phyloP scores from a whole-genome alignment of 2,113 vertebrate species.

The Aegotheles bennettii region DNA sequence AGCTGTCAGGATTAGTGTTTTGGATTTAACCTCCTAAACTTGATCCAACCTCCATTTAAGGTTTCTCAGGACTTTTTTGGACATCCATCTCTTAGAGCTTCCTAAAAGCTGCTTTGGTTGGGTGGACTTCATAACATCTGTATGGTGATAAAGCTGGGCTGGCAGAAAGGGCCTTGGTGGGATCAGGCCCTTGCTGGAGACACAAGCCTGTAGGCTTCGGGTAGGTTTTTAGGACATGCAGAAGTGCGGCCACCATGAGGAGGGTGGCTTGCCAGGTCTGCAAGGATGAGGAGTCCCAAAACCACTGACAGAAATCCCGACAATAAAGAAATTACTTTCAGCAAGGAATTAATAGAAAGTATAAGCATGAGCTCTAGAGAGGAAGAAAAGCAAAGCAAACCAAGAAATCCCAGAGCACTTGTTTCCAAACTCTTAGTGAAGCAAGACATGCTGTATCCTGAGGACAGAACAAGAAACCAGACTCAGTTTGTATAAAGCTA shows the following conservation, averaged over 20 bases:
- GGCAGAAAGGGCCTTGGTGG: not conserved
- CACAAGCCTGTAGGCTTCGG: not conserved
- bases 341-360: not conserved
- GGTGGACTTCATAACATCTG: not conserved
- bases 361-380: not conserved
- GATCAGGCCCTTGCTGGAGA: not conserved
- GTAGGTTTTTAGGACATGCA: not conserved
- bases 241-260: not conserved
- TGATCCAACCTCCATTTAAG: not conserved
- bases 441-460: not conserved
- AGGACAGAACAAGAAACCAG: conserved; percentile 6
- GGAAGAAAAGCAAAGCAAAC: not conserved
- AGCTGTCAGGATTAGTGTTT: not conserved
- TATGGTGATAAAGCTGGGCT: not conserved
- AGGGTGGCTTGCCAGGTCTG: not conserved
- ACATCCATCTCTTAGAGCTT: not conserved
- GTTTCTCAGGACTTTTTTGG: not conserved
- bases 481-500: not conserved
- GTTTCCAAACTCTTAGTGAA: not conserved
- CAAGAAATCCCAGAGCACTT: not conserved
- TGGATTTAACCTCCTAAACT: not conserved
- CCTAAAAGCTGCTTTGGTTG: not conserved
- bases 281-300: not conserved
- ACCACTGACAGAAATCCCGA: not conserved
- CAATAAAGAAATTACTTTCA: not conserved